These are phyloP conservation scores for Dryococelus australis DNA, from an alignment of 2,888 invertebrate species.

Conservation along the genomic window DNA sequence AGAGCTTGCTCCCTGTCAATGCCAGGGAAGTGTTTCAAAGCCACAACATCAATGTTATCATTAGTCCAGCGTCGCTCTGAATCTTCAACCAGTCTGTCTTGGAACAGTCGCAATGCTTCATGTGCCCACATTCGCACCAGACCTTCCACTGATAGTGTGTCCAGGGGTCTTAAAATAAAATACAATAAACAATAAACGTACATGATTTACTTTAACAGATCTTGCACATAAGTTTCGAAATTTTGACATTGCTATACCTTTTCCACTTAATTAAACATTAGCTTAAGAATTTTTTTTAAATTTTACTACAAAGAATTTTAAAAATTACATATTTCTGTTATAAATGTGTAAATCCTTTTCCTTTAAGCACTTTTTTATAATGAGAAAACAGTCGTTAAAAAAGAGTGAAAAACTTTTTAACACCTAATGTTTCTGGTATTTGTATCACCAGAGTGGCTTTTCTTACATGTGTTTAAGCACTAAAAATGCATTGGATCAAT, in stretches of 20 bases:
- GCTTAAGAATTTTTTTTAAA: not conserved
- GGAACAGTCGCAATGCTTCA: constrained; percentile 97
- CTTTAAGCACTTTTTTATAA: too few species aligned
- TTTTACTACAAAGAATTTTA: not conserved
- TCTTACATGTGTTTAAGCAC: too few species aligned
- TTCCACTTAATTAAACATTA: not conserved
- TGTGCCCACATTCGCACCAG: constrained; percentile 99
- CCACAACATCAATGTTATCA: constrained; percentile 93
- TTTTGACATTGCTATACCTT: not conserved
- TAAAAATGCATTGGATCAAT: too few species aligned
- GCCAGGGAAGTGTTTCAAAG: constrained; percentile 93
- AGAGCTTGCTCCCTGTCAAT: constrained; percentile 86
- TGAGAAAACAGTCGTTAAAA: too few species aligned
- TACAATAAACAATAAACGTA: not conserved
- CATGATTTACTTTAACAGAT: too few species aligned
- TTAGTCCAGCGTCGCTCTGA: constrained; percentile 97
- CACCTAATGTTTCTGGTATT: too few species aligned
- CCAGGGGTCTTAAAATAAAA: constrained; percentile 74
- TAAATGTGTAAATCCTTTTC: too few species aligned
- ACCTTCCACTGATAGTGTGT: constrained; percentile 90
- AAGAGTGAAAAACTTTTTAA: too few species aligned
- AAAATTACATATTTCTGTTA: too few species aligned
- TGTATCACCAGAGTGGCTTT: too few species aligned
- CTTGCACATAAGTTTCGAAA: too few species aligned
- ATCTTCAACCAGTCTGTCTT: constrained; percentile 93